Evolutionary conservation across 2,797 vertebrate species (phyloP).

Genomic region (Cottoperca gobio): DNA sequence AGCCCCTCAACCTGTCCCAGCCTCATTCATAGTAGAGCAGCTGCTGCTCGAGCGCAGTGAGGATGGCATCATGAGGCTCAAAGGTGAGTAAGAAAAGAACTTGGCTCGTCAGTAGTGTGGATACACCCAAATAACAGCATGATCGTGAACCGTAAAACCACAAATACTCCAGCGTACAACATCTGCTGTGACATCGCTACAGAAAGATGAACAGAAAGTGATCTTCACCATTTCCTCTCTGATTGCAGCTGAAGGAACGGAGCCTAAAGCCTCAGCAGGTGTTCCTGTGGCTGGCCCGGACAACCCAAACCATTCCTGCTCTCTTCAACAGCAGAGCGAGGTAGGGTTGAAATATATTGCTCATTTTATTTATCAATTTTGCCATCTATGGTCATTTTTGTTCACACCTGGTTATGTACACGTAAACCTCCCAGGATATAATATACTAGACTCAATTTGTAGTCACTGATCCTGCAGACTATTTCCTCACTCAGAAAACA

Average conservation of each 20-base stretch:
- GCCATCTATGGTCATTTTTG: background rate
- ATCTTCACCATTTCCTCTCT: constrained; percentile 25
- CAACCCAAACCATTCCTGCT: constrained; percentile 45
- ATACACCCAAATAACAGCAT: background rate
- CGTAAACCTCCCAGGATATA: background rate
- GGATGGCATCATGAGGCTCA: constrained; percentile 89
- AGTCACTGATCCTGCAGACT: background rate
- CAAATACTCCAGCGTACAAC: background rate
- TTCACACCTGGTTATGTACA: background rate
- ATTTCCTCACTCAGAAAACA: no score
- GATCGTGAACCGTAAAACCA: constrained; percentile 10
- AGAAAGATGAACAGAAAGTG: constrained; percentile 56
- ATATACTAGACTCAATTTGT: background rate
- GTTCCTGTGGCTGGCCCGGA: constrained; percentile 26
- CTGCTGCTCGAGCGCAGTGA: constrained; percentile 89
- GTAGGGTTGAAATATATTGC: constrained; percentile 52
- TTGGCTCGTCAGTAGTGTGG: background rate
- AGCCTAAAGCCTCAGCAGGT: constrained; percentile 37
- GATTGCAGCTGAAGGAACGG: constrained; percentile 48
- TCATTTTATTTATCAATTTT: background rate
- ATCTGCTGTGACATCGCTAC: constrained; percentile 10
- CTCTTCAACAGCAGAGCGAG: constrained; percentile 56
- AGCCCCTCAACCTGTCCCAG: constrained; percentile 89
- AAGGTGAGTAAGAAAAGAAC: constrained; percentile 77
- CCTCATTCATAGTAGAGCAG: constrained; percentile 88